Base-by-base conservation (phyloP, 2,797 vertebrate species). In the Ctenopoma kingsleyae region DNA sequence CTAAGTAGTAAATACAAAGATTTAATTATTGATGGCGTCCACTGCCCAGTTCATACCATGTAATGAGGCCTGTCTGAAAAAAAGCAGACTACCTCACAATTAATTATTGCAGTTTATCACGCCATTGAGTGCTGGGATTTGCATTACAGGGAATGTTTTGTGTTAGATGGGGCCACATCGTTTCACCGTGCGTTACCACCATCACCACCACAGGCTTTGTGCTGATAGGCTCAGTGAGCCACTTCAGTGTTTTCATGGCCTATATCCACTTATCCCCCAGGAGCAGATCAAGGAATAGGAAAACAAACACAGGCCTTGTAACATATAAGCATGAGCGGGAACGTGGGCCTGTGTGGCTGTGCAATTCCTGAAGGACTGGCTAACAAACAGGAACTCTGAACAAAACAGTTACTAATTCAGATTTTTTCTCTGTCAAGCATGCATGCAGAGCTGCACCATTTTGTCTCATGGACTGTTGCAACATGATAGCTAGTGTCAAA, bases 231-330 rank as follows among this genome's bases (percentile, higher is more conserved):
- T 55, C 30, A 78, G 64, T 27, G 15, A 79, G 72, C 12, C 57
- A 44, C 70, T 84, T 83, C 61, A 64, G 52, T 3, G 57, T 17
- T 5, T 35, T 60, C 54, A 38, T 81, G 85, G 69, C 78, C 81
- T 74, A 84, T 57, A 90, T 88, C 83, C 66, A 43, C 71, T 36
- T 27, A 48, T 87, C 81, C 76, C 83, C 47, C 15, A 66, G 77
- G 78, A 89, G 55, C 54, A 86, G 75, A 86, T 85, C 76, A 90
- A 83, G 85, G 75, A 83, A 78, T 16, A 32, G 67, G 63, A 65
- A 81, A 76, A 84, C 72, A 89, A 83, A 87, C 44, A 67, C 63
- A 65, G 46, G 55, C 61, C 63, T 62, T 62, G 68, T 67, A 84
- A 85, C 71, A 67, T 71, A 69, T 27, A 38, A 63, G 73, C 71